phyloP scores from a whole-genome alignment of 2,797 vertebrate genomes.

The Diplodus sargus region DNA sequence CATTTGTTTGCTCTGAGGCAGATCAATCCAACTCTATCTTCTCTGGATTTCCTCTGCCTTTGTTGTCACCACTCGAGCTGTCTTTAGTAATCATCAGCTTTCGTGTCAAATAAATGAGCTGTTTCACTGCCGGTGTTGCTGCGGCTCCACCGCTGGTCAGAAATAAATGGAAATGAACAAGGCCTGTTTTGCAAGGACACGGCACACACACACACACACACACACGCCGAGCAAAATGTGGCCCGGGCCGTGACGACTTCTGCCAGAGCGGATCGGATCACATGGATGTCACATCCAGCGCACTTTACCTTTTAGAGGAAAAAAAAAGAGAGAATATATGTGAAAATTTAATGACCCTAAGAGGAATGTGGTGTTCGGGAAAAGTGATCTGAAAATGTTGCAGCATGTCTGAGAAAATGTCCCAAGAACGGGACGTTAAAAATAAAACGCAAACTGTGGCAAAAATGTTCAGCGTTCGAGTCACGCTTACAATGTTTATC shows the following conservation, averaged over 20 bases:
- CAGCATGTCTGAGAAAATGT: conserved; percentile 48
- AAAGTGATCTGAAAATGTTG: conserved; percentile 56
- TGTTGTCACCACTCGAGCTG: conserved; percentile 75
- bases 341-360: conserved; percentile 78
- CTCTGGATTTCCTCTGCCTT: conserved; percentile 69
- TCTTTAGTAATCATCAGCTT: conserved; percentile 76
- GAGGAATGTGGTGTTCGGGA: conserved; percentile 76
- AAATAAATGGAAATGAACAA: conserved; percentile 72
- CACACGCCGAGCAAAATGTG: conserved; percentile 55
- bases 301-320: conserved; percentile 69
- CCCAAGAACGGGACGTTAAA: conserved; percentile 36
- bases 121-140: conserved; percentile 61
- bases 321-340: conserved; percentile 43
- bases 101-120: conserved; percentile 79
- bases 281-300: conserved; percentile 71
- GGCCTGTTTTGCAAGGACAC: conserved; percentile 60
- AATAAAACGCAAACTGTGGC: conserved; percentile 30
- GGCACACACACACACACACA: conserved; percentile 26
- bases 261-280: conserved; percentile 75
- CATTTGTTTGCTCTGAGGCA: conserved; percentile 68
- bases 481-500: neutral
- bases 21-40: conserved; percentile 77
- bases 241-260: conserved; percentile 67
- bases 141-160: conserved; percentile 50
- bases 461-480: neutral